These are phyloP conservation scores for Oceanodroma leucorhoa DNA, from an alignment of 2,797 vertebrate species.

Conservation along the genomic window DNA sequence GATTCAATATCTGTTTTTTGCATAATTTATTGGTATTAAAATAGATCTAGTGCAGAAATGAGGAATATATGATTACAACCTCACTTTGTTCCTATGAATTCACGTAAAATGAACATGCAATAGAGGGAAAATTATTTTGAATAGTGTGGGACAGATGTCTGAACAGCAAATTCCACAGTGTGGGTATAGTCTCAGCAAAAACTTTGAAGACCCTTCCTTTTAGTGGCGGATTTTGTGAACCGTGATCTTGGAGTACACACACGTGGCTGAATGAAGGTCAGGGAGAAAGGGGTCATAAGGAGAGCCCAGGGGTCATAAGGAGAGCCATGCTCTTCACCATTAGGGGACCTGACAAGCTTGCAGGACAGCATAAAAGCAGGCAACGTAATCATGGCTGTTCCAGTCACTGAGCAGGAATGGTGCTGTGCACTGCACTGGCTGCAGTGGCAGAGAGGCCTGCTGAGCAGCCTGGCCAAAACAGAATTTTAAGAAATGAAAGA, in stretches of 20 bases:
- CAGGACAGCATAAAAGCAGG: background rate
- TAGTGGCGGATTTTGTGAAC: background rate
- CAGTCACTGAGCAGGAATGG: background rate
- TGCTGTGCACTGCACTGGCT: background rate
- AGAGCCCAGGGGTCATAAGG: background rate
- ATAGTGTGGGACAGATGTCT: background rate
- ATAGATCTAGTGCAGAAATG: background rate
- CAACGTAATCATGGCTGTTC: background rate
- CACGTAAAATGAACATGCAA: rapidly evolving
- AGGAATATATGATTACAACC: background rate
- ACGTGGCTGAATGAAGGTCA: background rate
- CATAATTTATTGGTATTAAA: background rate
- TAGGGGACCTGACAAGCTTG: background rate
- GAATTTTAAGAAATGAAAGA: background rate
- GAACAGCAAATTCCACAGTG: background rate
- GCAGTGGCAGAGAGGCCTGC: background rate
- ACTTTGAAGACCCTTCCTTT: background rate
- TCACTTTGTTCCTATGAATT: background rate
- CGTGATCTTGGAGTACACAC: rapidly evolving
- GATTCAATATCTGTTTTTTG: background rate
- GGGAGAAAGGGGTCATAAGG: background rate
- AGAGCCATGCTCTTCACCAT: background rate
- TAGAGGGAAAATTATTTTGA: background rate
- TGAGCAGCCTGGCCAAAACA: background rate
- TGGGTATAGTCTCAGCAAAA: background rate